Conservation (phyloP, 2,797 vertebrate genomes). For the Catamblyrhynchus diadema region DNA sequence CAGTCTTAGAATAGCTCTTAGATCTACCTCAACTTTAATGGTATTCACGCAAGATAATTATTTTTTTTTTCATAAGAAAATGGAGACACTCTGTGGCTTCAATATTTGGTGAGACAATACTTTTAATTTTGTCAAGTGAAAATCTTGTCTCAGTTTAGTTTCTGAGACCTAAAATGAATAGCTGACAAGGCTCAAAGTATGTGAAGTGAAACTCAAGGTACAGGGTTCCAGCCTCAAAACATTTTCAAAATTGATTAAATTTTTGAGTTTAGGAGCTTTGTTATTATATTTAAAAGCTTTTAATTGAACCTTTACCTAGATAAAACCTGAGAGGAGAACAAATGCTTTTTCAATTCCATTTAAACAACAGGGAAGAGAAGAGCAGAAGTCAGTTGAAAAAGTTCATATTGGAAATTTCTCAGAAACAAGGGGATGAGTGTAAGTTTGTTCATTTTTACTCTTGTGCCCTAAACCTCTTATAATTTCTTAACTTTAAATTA, state of each 20-base stretch:
- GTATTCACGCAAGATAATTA: fast-evolving
- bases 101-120: background rate
- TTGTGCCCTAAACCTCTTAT: background rate
- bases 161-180: background rate
- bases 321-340: background rate
- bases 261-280: background rate
- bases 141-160: background rate
- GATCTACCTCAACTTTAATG: background rate
- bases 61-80: background rate
- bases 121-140: background rate
- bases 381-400: background rate
- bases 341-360: background rate
- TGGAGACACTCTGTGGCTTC: background rate
- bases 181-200: background rate
- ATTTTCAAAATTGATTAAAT: background rate
- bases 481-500: background rate
- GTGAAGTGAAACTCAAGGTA: background rate
- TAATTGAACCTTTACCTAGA: background rate
- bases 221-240: background rate
- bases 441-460: background rate
- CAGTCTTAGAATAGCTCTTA: background rate
- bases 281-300: background rate
- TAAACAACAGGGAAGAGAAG: background rate
- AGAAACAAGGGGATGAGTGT: background rate
- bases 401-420: background rate